phyloP scores from a whole-genome alignment of 1,140 invertebrate species.

The Drosophila navojoa region DNA sequence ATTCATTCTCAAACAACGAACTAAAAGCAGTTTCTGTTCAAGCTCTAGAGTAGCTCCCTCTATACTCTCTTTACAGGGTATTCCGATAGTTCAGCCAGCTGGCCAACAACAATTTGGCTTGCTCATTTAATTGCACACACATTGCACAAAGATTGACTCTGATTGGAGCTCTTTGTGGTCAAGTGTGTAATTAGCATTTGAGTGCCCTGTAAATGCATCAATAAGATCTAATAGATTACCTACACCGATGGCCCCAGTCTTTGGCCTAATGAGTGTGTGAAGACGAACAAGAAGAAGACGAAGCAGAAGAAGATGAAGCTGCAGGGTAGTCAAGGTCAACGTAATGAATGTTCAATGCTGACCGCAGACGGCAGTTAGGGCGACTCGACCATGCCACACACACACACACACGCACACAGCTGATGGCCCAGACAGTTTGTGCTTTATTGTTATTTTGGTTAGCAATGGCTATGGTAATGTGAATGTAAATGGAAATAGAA shows the following conservation, averaged over 20 bases:
- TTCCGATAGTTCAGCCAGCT: not conserved
- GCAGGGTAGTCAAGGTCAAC: slow-evolving; percentile 25
- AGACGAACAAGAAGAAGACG: not conserved
- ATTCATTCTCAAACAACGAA: too few species aligned
- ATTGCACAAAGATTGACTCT: slow-evolving; percentile 27
- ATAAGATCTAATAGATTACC: slow-evolving; percentile 9
- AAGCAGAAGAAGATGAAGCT: too few species aligned
- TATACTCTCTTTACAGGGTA: not conserved
- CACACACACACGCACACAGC: not conserved
- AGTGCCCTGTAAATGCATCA: slow-evolving; percentile 11
- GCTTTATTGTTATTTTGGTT: slow-evolving; percentile 11
- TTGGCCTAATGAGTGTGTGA: not conserved
- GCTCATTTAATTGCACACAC: slow-evolving; percentile 37
- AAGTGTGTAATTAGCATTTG: slow-evolving; percentile 42
- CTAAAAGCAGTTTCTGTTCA: too few species aligned
- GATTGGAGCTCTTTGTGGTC: slow-evolving; percentile 22
- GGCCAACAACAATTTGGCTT: not conserved
- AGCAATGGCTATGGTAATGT: slow-evolving; percentile 7
- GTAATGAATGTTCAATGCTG: slow-evolving; percentile 23
- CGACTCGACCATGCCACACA: not conserved
- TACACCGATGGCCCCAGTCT: too few species aligned
- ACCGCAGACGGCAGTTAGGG: slow-evolving; percentile 18
- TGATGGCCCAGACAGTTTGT: slow-evolving; percentile 14
- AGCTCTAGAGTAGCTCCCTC: too few species aligned
- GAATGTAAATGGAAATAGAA: slow-evolving; percentile 11